Base-by-base conservation (phyloP, 2,888 invertebrate species). In the Carterocephalus palaemon region DNA sequence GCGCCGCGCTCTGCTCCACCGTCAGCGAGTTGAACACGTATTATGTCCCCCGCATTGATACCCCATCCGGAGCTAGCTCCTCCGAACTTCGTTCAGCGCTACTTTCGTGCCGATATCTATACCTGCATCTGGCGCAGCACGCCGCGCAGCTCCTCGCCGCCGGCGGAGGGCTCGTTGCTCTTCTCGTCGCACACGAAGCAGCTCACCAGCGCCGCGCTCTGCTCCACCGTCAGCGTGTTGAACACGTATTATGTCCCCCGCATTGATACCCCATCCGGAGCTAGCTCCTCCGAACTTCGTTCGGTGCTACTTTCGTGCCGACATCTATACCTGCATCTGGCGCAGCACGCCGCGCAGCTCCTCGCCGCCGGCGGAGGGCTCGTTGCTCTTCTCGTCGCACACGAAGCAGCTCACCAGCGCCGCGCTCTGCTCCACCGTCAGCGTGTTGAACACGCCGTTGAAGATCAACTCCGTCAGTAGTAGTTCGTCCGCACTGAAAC, bases 381-480 rank as follows among this genome's bases (percentile, higher is more conserved):
- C 95, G 17, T 90, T 89, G 41, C 93, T 91, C 72, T 97, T 97
- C 70, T 99, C 98, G 73, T 96, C 96, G 67, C 96, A 97, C 1
- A 97, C 96, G 68, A 97, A 95, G 72, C 96, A 96, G 69, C 95
- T 95, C 7, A 98, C 88, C 2, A 98, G 75, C 0, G 98, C 91
- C 23, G 94, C 95, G 49, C 93, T 91, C 75, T 98, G 97, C 23
- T 91, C 92, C 0, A 95, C 89, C 1, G 90, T 90, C 51, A 99
- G 83, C 16, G 92, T 88, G 73, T 95, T 97, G 81, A 99, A 99
- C 12, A 97, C 92, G 23, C 98, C 98, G 79, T 98, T 97, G 81
- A 99, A 99, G 46, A 99, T 93, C 93, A 99, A 91, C 88, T 99
- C 99, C 0, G 99, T 99, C 64, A 99, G 89, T 3, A 99, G 86